phyloP scores from a whole-genome alignment of 2,888 invertebrate species.

The Stenotaenia linearis region DNA sequence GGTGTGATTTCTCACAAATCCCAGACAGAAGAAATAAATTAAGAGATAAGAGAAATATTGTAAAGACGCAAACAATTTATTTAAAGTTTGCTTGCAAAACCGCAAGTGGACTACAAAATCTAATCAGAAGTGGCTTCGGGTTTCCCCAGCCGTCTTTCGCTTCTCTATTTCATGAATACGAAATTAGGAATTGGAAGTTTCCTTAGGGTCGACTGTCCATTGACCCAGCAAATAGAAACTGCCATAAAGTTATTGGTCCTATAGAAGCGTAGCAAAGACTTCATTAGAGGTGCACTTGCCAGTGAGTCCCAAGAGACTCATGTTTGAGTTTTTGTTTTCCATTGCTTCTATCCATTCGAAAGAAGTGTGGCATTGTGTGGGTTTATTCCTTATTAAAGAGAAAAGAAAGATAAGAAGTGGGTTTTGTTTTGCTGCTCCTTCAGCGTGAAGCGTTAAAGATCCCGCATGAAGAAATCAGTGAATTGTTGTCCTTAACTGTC shows the following conservation, averaged over 20 bases:
- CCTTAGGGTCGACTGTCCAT: not conserved
- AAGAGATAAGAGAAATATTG: not conserved
- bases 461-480: not conserved
- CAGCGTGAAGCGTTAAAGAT: not conserved
- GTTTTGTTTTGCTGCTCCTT: not conserved
- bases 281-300: not conserved
- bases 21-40: not conserved
- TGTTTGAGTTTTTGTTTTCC: not conserved
- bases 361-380: not conserved
- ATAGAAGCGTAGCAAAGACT: not conserved
- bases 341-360: not conserved
- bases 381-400: not conserved
- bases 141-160: not conserved
- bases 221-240: not conserved
- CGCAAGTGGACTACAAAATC: conserved; percentile 1
- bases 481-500: conserved; percentile 1
- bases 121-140: conserved; percentile 3
- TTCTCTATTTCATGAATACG: conserved; percentile 17
- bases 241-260: not conserved
- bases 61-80: not conserved
- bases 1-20: not conserved
- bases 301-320: not conserved
- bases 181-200: not conserved
- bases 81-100: not conserved
- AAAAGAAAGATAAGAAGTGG: not conserved